These are phyloP conservation scores for Osmerus mordax DNA, from an alignment of 2,113 vertebrate species.

Conservation along the genomic window DNA sequence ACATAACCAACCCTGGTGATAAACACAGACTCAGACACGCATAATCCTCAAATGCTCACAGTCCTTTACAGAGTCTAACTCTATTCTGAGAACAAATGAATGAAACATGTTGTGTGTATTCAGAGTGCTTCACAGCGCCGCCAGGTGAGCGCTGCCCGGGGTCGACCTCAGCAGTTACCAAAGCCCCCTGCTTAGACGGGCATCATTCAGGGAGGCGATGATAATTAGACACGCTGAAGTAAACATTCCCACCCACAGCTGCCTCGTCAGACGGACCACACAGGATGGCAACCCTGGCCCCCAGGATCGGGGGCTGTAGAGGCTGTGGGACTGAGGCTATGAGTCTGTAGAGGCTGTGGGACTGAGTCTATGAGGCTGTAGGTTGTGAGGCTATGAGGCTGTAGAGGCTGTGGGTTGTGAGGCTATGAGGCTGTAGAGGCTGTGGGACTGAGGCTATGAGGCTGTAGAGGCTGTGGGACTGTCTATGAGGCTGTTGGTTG, in stretches of 20 bases:
- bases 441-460: not conserved
- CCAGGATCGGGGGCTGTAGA: too few relatives aligned
- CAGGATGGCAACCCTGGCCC: slow-evolving; percentile 9
- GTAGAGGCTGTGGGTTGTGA: too few relatives aligned
- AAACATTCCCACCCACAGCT: slow-evolving; percentile 16
- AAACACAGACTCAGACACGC: too few relatives aligned
- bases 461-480: slow-evolving; percentile 2
- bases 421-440: too few relatives aligned
- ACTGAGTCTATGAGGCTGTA: too few relatives aligned
- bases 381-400: too few relatives aligned
- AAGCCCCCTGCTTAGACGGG: not conserved
- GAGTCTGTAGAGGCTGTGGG: too few relatives aligned
- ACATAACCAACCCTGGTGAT: too few relatives aligned
- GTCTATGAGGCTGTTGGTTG: too few relatives aligned
- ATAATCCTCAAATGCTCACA: too few relatives aligned
- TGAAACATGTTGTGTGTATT: too few relatives aligned
- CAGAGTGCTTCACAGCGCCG: not conserved
- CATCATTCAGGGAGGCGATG: slow-evolving; percentile 13
- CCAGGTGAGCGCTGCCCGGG: not conserved
- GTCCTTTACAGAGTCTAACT: not conserved
- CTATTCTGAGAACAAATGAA: not conserved
- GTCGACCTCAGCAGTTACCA: slow-evolving; percentile 2
- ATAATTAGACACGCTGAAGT: slow-evolving; percentile 22
- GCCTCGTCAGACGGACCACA: slow-evolving; percentile 37
- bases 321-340: too few relatives aligned